Conservation (phyloP, 2,797 vertebrate species). For the Hippocampus kuda region DNA sequence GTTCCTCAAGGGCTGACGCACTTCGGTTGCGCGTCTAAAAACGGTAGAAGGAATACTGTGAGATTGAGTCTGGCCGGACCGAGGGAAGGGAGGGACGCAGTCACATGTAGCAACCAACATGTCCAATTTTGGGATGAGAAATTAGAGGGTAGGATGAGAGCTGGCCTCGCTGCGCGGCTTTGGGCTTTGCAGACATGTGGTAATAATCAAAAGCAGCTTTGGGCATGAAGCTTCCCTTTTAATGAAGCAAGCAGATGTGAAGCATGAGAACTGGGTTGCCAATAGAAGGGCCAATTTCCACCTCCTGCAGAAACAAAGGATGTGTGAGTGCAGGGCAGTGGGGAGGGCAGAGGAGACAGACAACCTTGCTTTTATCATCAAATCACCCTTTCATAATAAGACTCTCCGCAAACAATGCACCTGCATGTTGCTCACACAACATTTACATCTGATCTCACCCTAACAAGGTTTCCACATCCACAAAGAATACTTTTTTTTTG, state of each 20-base stretch:
- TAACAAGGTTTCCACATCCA: neutral
- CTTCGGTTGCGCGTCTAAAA: neutral
- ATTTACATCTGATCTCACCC: neutral
- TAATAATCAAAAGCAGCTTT: conserved; percentile 70
- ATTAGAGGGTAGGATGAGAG: conserved; percentile 73
- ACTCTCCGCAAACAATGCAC: neutral
- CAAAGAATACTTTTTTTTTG: neutral
- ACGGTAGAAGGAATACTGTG: conserved; percentile 55
- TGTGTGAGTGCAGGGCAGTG: conserved; percentile 9
- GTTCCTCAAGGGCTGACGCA: neutral
- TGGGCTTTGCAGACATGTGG: conserved; percentile 70
- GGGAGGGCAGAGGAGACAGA: neutral
- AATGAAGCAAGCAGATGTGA: conserved; percentile 59
- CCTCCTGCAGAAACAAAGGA: conserved; percentile 32
- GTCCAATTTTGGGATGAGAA: conserved; percentile 78
- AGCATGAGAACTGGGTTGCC: conserved; percentile 51
- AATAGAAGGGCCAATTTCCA: conserved; percentile 52
- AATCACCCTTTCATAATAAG: neutral
- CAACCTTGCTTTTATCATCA: neutral
- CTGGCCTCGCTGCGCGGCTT: conserved; percentile 55
- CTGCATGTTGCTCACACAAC: neutral
- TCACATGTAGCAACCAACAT: conserved; percentile 66
- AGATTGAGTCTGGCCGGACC: conserved; percentile 51
- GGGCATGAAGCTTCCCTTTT: conserved; percentile 62
- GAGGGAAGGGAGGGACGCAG: conserved; percentile 58